Percentiles rank a stretch among this genome's conserved stretches.
These are phyloP conservation scores for Eupithecia abbreviata DNA, from an alignment of 2,888 invertebrate genomes.

Conservation along the genomic window DNA sequence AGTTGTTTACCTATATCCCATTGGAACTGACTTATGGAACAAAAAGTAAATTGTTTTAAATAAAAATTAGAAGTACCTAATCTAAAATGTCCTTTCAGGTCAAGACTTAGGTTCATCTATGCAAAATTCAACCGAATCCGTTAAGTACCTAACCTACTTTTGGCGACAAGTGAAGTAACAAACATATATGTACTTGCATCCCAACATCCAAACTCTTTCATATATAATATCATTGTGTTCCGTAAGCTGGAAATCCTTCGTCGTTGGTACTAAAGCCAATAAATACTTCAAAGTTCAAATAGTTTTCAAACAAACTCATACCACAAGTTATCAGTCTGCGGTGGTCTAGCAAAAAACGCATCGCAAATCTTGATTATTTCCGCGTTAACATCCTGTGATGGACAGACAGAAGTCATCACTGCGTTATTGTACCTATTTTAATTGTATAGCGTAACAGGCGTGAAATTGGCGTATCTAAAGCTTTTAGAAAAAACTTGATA, in stretches of 20 bases:
- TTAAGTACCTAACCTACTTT: too few species aligned
- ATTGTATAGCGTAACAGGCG: slow-evolving; percentile 29
- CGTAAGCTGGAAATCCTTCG: not conserved
- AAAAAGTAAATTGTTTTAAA: too few species aligned
- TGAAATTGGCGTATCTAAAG: slow-evolving; percentile 33
- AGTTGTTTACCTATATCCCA: too few species aligned
- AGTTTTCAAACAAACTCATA: slow-evolving; percentile 16
- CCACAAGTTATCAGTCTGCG: slow-evolving; percentile 45
- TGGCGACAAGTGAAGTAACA: too few species aligned
- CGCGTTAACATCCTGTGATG: slow-evolving; percentile 45
- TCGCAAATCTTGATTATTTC: slow-evolving; percentile 53
- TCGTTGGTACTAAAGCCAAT: not conserved
- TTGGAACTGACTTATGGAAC: too few species aligned
- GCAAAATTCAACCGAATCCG: too few species aligned
- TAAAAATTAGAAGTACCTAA: too few species aligned
- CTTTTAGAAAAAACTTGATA: slow-evolving; percentile 5
- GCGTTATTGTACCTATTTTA: slow-evolving; percentile 35
- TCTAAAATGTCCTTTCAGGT: too few species aligned
- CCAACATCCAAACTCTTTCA: too few species aligned
- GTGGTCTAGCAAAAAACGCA: slow-evolving; percentile 45
- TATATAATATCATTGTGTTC: not conserved
- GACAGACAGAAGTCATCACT: slow-evolving; percentile 41
- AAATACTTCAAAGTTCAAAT: not conserved
- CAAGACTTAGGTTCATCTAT: too few species aligned
- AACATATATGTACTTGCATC: too few species aligned